Evolutionary conservation across 2,797 vertebrate genomes (phyloP).

Genomic region (Argya squamiceps): DNA sequence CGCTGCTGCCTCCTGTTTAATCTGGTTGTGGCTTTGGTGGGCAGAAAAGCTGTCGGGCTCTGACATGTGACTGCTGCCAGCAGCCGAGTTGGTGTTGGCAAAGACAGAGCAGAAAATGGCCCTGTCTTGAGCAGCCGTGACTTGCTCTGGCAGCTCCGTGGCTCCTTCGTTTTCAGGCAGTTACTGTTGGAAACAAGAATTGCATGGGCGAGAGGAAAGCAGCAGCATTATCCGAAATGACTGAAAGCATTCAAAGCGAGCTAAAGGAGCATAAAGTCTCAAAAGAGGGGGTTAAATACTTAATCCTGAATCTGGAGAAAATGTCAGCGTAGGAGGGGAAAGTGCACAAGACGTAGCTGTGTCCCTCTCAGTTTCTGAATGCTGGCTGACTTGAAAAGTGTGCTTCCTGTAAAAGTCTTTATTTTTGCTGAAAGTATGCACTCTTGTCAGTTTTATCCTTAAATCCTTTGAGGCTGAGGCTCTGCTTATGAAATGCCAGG

Average conservation of each 20-base stretch:
- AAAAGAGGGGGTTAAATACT: conserved; percentile 4
- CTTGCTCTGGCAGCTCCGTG: neutral
- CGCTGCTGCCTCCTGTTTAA: neutral
- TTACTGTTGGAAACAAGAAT: neutral
- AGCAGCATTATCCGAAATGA: neutral
- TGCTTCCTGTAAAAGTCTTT: neutral
- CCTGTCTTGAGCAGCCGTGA: neutral
- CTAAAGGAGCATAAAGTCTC: neutral
- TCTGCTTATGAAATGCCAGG: neutral
- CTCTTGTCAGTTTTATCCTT: neutral
- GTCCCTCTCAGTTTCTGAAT: neutral
- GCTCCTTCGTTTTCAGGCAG: neutral
- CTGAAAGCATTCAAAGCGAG: neutral
- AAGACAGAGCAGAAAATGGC: neutral
- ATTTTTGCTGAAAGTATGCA: neutral
- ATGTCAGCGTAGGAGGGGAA: conserved; percentile 56
- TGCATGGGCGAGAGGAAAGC: neutral
- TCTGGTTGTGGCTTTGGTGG: neutral
- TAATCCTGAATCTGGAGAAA: conserved; percentile 11
- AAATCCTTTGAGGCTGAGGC: neutral
- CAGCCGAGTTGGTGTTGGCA: neutral
- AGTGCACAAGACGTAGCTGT: neutral
- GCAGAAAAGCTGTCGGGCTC: neutral
- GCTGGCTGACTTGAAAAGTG: neutral
- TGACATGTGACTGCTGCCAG: neutral